Percentiles rank a stretch among this genome's conserved stretches.
Conservation (phyloP, 2,113 vertebrate genomes). For the Dicerorhinus sumatrensis region DNA sequence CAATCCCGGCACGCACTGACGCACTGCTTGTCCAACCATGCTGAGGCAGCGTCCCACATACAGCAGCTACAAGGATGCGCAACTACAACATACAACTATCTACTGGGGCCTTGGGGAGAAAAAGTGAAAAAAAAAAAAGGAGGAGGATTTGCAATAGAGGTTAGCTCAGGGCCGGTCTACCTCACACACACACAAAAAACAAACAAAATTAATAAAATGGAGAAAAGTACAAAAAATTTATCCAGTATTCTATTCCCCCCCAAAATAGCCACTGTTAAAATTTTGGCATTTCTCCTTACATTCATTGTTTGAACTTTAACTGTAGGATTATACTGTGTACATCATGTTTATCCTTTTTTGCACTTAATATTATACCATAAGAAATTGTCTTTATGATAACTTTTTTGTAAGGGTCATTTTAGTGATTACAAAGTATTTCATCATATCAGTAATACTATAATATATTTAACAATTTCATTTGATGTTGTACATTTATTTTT, state of each 20-base stretch:
- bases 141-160: no score
- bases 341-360: background rate
- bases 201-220: background rate
- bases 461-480: background rate
- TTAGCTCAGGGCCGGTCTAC: no score
- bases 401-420: background rate
- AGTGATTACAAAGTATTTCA: background rate
- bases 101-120: no score
- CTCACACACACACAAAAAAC: background rate
- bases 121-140: no score
- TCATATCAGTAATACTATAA: background rate
- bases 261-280: background rate
- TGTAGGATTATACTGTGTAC: background rate
- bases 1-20: no score
- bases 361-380: background rate
- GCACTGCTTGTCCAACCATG: no score
- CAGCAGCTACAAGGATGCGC: no score
- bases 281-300: background rate
- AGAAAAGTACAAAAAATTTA: background rate
- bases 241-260: background rate
- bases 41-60: no score
- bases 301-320: background rate
- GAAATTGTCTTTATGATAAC: background rate
- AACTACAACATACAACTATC: no score
- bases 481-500: background rate